phyloP scores from a whole-genome alignment of 1,140 invertebrate species.

The Ephestia elutella region DNA sequence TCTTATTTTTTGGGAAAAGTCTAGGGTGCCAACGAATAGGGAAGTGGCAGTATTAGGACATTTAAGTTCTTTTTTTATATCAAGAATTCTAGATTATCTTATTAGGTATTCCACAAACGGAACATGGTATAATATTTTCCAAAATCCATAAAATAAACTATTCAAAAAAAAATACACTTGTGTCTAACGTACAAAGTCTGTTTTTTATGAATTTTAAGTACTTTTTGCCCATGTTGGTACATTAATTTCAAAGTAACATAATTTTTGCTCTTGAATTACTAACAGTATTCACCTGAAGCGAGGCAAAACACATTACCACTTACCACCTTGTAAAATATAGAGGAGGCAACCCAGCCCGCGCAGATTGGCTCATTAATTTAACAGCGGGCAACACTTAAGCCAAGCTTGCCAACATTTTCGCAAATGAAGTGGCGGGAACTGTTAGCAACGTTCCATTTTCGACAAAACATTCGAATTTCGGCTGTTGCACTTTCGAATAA shows the following conservation, averaged over 20 bases:
- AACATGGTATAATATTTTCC: no score
- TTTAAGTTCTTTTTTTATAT: no score
- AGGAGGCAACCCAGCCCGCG: slow-evolving; percentile 52
- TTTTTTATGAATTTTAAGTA: no score
- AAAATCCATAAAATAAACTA: no score
- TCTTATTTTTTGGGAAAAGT: no score
- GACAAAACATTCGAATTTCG: slow-evolving; percentile 4
- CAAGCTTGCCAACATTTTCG: slow-evolving; percentile 63
- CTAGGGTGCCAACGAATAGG: no score
- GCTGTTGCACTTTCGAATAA: slow-evolving; percentile 3
- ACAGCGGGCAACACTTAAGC: slow-evolving; percentile 70
- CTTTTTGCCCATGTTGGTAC: not conserved
- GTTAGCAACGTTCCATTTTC: slow-evolving; percentile 20
- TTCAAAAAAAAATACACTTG: no score
- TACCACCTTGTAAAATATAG: slow-evolving; percentile 70
- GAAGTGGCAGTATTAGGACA: no score
- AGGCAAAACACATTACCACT: slow-evolving; percentile 60
- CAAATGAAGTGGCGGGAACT: slow-evolving; percentile 60
- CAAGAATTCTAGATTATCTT: no score
- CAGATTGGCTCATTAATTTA: slow-evolving; percentile 73
- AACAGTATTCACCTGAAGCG: slow-evolving; percentile 3
- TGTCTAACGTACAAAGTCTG: no score
- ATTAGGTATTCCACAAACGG: no score
- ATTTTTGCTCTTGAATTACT: not conserved
- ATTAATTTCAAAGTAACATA: not conserved